Evolutionary conservation across 2,797 vertebrate genomes (phyloP).

Genomic region (Danio aesculapii): DNA sequence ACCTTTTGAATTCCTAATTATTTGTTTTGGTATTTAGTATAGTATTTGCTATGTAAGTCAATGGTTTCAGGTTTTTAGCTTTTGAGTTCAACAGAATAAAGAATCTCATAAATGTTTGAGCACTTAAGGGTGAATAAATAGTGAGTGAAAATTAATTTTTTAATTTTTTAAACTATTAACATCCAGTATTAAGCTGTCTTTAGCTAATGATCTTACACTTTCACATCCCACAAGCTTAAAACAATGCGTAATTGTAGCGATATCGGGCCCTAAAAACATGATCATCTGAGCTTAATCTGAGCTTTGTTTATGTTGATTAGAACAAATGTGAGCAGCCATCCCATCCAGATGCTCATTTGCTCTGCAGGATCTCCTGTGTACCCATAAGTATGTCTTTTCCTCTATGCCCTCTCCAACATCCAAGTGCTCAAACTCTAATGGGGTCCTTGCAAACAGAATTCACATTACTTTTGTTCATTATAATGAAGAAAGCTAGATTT

Average conservation of each 20-base stretch:
- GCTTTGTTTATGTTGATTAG: not conserved
- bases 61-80: too few relatives aligned
- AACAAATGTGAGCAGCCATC: not conserved
- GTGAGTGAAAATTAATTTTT: too few relatives aligned
- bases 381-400: not conserved
- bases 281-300: not conserved
- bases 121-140: too few relatives aligned
- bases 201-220: not conserved
- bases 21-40: too few relatives aligned
- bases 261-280: not conserved
- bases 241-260: not conserved
- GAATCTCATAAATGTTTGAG: too few relatives aligned
- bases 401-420: not conserved
- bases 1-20: too few relatives aligned
- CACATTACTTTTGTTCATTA: constrained; percentile 48
- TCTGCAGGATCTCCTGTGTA: constrained; percentile 11
- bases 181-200: not conserved
- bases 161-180: too few relatives aligned
- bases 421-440: constrained; percentile 44
- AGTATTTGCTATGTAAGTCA: too few relatives aligned
- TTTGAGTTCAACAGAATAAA: too few relatives aligned
- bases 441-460: constrained; percentile 40
- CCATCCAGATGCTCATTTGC: constrained; percentile 13
- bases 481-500: constrained; percentile 41
- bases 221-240: not conserved